Base-by-base conservation (phyloP, 2,797 vertebrate genomes). In the Mallotus villosus region DNA sequence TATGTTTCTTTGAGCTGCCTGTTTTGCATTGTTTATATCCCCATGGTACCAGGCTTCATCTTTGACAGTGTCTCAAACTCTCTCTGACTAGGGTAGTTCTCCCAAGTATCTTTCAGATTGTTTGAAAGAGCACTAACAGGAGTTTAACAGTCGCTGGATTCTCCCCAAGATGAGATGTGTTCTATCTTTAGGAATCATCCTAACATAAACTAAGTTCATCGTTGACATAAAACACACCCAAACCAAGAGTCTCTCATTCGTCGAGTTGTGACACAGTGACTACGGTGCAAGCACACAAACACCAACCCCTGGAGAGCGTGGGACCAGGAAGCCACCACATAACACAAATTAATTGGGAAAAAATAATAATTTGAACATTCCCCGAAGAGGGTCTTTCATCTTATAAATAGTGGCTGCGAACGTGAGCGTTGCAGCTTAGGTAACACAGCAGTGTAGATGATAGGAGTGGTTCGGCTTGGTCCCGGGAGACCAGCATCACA, bases 351-450 rank as follows among this genome's bases (percentile, higher is more conserved):
- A 92, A 92, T 89, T 90, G 87, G 78, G 67, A 76, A 80, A 83
- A 88, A 89, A 77, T 79, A 88, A 76, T 88, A 90, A 91, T 91
- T 90, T 84, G 84, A 83, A 88, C 82, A 81, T 90, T 92, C 89
- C 91, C 91, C 2, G 78, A 91, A 92, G 91, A 92, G 79, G 80
- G 76, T 79, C 90, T 93, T 93, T 93, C 88, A 93, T 93, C 92
- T 93, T 90, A 89, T 91, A 93, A 94, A 93, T 87, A 92, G 88
- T 88, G 87, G 81, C 83, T 88, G 86, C 82, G 90, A 90, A 89
- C 82, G 83, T 86, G 81, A 87, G 82, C 85, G 84, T 87, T 89
- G 85, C 81, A 89, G 81, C 87, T 86, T 85, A 89, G 90, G 89
- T 89, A 91, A 89, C 85, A 90, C 87, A 88, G 84, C 86, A 78